These are phyloP conservation scores for Lytechinus variegatus DNA, from an alignment of 35 echinoderm and acorn worm species.

Conservation along the genomic window DNA sequence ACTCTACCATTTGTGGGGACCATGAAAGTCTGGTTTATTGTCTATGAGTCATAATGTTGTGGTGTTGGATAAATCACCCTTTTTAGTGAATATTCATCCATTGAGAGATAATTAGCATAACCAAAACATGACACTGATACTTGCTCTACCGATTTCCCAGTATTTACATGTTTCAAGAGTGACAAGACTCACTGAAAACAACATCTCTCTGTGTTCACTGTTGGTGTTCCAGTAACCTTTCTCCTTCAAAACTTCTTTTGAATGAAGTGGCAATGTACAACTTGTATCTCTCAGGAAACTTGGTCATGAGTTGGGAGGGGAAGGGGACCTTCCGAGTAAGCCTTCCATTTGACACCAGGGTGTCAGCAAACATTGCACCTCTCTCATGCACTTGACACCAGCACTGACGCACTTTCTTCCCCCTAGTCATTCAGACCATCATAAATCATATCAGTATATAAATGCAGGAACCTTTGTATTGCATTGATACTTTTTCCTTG, in stretches of 20 bases:
- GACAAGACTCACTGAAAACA: neutral
- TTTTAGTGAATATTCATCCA: neutral
- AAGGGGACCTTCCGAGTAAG: neutral
- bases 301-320: neutral
- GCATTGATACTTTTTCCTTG: too few species aligned
- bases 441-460: too few species aligned
- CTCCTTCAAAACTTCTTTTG: neutral
- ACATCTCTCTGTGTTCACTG: neutral
- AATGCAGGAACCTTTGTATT: too few species aligned
- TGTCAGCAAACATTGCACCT: neutral
- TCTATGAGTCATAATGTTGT: neutral
- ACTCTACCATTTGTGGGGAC: neutral
- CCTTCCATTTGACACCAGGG: neutral
- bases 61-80: neutral
- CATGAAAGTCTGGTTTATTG: neutral
- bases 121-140: neutral
- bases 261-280: neutral
- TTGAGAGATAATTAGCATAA: neutral
- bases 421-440: too few species aligned
- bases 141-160: neutral
- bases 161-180: neutral
- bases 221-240: neutral
- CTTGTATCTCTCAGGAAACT: conserved; percentile 1
- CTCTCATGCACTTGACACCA: neutral
- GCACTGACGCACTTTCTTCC: neutral